Conservation (phyloP, 2,113 vertebrate species). For the Myxocyprinus asiaticus region DNA sequence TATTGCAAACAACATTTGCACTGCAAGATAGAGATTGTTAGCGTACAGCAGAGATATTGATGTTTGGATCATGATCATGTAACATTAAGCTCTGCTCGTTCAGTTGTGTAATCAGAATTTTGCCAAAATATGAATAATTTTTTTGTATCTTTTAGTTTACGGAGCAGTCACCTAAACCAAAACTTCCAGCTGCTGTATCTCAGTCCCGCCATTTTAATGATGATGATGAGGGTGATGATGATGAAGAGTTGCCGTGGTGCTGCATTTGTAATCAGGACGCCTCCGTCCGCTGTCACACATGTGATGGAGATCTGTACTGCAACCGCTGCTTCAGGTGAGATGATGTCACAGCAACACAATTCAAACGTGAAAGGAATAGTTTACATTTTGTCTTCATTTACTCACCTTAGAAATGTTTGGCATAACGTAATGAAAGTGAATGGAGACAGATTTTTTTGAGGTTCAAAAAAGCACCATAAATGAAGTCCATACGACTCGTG, state of each 20-base stretch:
- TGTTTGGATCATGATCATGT: too few relatives aligned
- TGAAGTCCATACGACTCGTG: too few relatives aligned
- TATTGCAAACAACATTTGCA: too few relatives aligned
- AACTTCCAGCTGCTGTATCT: slow-evolving; percentile 45
- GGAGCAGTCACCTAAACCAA: slow-evolving; percentile 52
- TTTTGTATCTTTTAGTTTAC: slow-evolving; percentile 38
- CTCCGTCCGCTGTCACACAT: slow-evolving; percentile 85
- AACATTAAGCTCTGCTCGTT: neutral
- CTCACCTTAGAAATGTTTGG: too few relatives aligned
- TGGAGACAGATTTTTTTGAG: too few relatives aligned
- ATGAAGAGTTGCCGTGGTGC: slow-evolving; percentile 94
- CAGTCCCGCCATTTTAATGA: slow-evolving; percentile 66
- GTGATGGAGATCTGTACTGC: slow-evolving; percentile 91
- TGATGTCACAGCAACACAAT: neutral
- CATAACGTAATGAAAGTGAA: too few relatives aligned
- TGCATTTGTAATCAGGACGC: slow-evolving; percentile 95
- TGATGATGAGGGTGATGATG: slow-evolving; percentile 84
- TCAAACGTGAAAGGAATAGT: too few relatives aligned
- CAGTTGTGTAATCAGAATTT: neutral
- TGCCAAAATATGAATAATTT: neutral
- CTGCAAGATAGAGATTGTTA: too few relatives aligned
- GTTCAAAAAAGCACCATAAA: too few relatives aligned
- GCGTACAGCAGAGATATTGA: too few relatives aligned
- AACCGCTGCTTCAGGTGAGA: slow-evolving; percentile 88
- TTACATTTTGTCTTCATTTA: too few relatives aligned